Evolutionary conservation across 2,113 vertebrate genomes (phyloP).

Genomic region (Macquaria ambigua): DNA sequence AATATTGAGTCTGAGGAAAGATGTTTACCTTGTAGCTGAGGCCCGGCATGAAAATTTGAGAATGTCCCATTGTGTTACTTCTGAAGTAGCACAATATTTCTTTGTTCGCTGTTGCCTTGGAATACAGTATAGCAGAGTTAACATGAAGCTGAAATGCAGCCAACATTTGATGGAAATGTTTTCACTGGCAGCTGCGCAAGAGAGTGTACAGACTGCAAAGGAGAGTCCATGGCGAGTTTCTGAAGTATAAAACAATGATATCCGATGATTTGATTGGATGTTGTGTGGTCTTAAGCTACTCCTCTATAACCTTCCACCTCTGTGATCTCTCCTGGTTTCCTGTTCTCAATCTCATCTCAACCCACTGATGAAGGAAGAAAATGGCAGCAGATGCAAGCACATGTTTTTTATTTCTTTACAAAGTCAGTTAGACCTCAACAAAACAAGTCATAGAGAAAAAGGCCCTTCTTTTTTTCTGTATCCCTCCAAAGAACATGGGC

Average conservation of each 20-base stretch:
- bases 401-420: not conserved
- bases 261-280: constrained; percentile 31
- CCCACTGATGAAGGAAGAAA: not conserved
- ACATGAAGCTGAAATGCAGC: constrained; percentile 46
- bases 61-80: constrained; percentile 42
- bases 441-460: constrained; percentile 25
- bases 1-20: constrained; percentile 1
- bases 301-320: constrained; percentile 28
- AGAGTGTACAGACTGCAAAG: constrained; percentile 2
- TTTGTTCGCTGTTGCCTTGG: constrained; percentile 23
- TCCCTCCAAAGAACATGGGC: constrained; percentile 8
- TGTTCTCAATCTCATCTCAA: constrained; percentile 21
- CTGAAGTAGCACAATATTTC: constrained; percentile 25
- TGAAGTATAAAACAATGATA: constrained; percentile 13
- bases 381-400: constrained; percentile 20
- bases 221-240: constrained; percentile 11
- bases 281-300: constrained; percentile 1
- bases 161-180: constrained; percentile 51
- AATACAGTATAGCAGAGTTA: constrained; percentile 14
- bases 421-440: constrained; percentile 21
- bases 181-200: constrained; percentile 43
- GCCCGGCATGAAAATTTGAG: constrained; percentile 14
- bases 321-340: constrained; percentile 31
- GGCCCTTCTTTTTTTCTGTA: constrained; percentile 2
- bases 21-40: constrained; percentile 22